Percentiles rank a stretch among this genome's conserved stretches.
phyloP scores from a whole-genome alignment of 2,888 invertebrate genomes.

The Linyphia triangularis region DNA sequence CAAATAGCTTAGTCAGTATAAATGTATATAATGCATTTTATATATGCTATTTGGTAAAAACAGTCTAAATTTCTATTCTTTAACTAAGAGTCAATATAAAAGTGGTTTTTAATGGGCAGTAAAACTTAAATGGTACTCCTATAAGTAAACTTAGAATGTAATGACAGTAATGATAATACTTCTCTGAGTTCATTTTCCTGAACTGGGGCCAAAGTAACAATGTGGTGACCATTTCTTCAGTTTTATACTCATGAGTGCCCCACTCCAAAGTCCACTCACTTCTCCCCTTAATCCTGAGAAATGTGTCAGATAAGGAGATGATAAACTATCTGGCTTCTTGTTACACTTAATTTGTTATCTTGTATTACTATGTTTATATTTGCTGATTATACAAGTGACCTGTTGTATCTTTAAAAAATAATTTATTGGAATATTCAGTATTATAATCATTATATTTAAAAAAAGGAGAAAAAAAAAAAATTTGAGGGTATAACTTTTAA shows the following conservation, averaged over 20 bases:
- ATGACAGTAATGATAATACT: slow-evolving; percentile 53
- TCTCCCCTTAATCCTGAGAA: slow-evolving; percentile 11
- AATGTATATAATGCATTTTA: not conserved
- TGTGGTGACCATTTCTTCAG: not conserved
- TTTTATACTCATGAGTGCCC: slow-evolving; percentile 42
- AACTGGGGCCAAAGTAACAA: slow-evolving; percentile 49
- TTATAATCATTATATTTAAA: too few species aligned
- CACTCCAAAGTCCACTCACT: slow-evolving; percentile 39
- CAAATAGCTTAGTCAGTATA: too few species aligned
- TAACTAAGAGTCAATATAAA: not conserved
- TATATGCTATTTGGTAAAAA: not conserved
- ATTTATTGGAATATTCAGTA: too few species aligned
- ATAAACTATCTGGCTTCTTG: slow-evolving; percentile 26
- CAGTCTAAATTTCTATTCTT: not conserved
- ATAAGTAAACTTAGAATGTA: not conserved
- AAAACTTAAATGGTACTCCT: not conserved
- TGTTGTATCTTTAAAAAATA: not conserved
- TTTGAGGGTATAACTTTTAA: too few species aligned
- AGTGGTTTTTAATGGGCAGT: not conserved
- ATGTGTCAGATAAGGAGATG: slow-evolving; percentile 41
- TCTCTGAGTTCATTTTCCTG: slow-evolving; percentile 51
- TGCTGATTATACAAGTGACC: not conserved
- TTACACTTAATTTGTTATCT: not conserved
- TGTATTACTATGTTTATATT: not conserved
- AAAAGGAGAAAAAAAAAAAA: too few species aligned